phyloP scores from a whole-genome alignment of 1,140 invertebrate genomes.

The Apis laboriosa region DNA sequence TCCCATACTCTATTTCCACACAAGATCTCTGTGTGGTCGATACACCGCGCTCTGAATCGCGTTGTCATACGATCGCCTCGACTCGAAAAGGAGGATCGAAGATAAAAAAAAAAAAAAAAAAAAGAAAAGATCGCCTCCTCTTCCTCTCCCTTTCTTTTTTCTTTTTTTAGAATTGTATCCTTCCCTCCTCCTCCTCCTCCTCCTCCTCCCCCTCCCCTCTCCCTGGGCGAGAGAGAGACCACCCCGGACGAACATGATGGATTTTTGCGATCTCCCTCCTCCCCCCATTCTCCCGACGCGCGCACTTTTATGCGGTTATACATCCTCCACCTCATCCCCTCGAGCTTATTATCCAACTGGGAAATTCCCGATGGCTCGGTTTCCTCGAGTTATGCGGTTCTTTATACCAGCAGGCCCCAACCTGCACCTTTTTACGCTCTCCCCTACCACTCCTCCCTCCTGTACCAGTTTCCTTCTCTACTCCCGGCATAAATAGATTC shows the following conservation, averaged over 20 bases:
- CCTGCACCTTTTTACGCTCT: not conserved
- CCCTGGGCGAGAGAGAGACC: not conserved
- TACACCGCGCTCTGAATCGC: too few relatives aligned
- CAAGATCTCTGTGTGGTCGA: too few relatives aligned
- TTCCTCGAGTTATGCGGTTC: not conserved
- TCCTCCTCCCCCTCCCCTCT: too few relatives aligned
- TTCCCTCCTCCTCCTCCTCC: not conserved
- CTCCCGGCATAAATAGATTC: not conserved
- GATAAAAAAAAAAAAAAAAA: too few relatives aligned
- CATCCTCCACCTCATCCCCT: not conserved
- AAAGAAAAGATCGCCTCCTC: too few relatives aligned
- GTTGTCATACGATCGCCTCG: too few relatives aligned
- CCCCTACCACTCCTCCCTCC: not conserved
- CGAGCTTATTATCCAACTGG: not conserved
- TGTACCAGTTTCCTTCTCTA: not conserved
- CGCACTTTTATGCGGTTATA: conserved; percentile 2
- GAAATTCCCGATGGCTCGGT: not conserved
- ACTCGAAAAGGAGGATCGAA: too few relatives aligned
- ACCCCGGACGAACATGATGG: not conserved
- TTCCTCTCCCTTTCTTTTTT: too few relatives aligned
- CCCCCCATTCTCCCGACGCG: not conserved
- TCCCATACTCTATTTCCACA: too few relatives aligned
- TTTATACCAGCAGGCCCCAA: not conserved
- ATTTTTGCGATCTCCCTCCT: conserved; percentile 15
- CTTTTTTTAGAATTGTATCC: conserved; percentile 22